Conservation (phyloP, 2,888 invertebrate genomes). For the Rhodophaea formosa region DNA sequence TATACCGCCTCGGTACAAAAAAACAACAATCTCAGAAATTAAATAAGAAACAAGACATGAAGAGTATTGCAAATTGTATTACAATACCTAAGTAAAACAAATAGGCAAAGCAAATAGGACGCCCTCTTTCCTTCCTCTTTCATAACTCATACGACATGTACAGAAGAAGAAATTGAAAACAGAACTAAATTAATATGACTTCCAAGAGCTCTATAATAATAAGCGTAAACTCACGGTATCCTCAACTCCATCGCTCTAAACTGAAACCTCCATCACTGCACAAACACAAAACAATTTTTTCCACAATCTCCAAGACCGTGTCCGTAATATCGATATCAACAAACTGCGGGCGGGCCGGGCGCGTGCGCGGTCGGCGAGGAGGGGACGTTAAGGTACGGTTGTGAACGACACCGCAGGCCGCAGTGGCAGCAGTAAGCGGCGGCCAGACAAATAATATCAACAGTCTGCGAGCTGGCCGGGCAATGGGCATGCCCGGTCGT, state of each 20-base stretch:
- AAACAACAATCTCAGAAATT: too few species aligned
- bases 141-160: too few species aligned
- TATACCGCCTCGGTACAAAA: too few species aligned
- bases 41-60: too few species aligned
- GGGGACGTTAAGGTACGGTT: neutral
- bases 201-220: too few species aligned
- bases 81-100: too few species aligned
- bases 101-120: too few species aligned
- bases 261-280: neutral
- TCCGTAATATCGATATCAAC: conserved; percentile 11
- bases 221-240: conserved; percentile 6
- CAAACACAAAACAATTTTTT: conserved; percentile 5
- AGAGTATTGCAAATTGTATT: too few species aligned
- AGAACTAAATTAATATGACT: too few species aligned
- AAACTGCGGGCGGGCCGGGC: conserved; percentile 6
- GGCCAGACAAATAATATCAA: conserved; percentile 3
- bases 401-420: neutral
- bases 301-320: neutral
- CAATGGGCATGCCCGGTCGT: conserved; percentile 3
- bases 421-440: neutral
- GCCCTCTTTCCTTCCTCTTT: too few species aligned
- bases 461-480: conserved; percentile 2
- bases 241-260: conserved; percentile 1
- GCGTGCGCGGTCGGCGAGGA: neutral
- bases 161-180: too few species aligned